Evolutionary conservation across 2,888 invertebrate species (phyloP).

Genomic region (Drosophila emarginata): DNA sequence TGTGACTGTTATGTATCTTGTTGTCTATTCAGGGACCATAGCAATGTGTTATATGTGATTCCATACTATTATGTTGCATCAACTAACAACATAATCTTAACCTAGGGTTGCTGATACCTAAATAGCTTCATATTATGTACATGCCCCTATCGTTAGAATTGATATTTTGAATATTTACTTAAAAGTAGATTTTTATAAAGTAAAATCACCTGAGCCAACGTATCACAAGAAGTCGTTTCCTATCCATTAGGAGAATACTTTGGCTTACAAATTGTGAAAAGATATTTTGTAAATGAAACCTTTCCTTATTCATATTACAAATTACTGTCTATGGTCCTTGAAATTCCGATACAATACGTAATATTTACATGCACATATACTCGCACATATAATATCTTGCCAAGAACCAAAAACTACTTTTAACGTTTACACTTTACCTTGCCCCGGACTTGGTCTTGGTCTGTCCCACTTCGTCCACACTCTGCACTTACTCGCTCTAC

Average conservation of each 20-base stretch:
- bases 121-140: too few relatives aligned
- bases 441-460: constrained; percentile 9
- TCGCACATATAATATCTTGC: background rate
- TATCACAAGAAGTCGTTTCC: too few relatives aligned
- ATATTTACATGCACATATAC: background rate
- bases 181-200: too few relatives aligned
- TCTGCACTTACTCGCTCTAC: background rate
- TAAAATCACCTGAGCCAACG: too few relatives aligned
- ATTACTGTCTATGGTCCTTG: background rate
- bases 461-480: constrained; percentile 17
- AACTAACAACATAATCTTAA: background rate
- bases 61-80: background rate
- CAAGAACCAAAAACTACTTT: background rate
- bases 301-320: background rate
- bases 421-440: background rate
- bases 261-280: too few relatives aligned
- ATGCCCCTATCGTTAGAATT: too few relatives aligned
- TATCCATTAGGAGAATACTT: too few relatives aligned
- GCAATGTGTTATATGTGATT: background rate
- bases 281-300: too few relatives aligned
- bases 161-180: too few relatives aligned
- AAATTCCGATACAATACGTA: background rate
- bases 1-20: background rate
- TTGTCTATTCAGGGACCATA: background rate
- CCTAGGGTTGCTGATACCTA: background rate